Conservation (phyloP, 2,113 vertebrate species). For the Crocuta crocuta region DNA sequence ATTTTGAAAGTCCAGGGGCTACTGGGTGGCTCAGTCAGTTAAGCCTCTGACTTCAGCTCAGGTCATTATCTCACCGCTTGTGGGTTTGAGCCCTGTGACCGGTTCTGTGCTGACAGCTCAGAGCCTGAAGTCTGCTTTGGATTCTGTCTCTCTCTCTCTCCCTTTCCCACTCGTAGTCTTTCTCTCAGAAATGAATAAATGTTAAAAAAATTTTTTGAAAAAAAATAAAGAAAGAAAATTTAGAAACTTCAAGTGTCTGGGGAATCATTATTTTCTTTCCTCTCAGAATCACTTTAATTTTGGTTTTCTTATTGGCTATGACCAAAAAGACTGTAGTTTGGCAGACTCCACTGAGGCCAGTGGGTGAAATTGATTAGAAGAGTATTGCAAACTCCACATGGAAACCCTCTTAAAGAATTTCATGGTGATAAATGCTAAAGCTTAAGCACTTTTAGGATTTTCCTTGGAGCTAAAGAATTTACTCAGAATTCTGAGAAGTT, state of each 20-base stretch:
- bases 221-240: neutral
- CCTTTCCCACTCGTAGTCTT: too few species aligned
- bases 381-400: neutral
- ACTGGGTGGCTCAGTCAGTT: too few species aligned
- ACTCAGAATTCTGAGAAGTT: neutral
- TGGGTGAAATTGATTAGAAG: conserved; percentile 37
- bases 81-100: too few species aligned
- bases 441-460: conserved; percentile 41
- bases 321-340: neutral
- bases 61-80: too few species aligned
- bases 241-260: neutral
- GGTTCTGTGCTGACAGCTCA: too few species aligned
- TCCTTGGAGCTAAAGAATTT: neutral
- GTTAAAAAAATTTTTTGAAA: neutral
- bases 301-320: neutral
- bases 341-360: neutral
- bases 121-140: too few species aligned
- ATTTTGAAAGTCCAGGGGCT: too few species aligned
- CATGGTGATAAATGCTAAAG: conserved; percentile 46
- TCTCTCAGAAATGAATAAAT: too few species aligned
- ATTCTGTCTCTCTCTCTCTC: too few species aligned
- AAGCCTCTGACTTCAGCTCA: too few species aligned
- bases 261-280: conserved; percentile 32
- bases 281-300: neutral
- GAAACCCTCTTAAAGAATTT: conserved; percentile 13